Evolutionary conservation across 2,888 invertebrate genomes (phyloP).

Genomic region (Orthonychiurus folsomi): DNA sequence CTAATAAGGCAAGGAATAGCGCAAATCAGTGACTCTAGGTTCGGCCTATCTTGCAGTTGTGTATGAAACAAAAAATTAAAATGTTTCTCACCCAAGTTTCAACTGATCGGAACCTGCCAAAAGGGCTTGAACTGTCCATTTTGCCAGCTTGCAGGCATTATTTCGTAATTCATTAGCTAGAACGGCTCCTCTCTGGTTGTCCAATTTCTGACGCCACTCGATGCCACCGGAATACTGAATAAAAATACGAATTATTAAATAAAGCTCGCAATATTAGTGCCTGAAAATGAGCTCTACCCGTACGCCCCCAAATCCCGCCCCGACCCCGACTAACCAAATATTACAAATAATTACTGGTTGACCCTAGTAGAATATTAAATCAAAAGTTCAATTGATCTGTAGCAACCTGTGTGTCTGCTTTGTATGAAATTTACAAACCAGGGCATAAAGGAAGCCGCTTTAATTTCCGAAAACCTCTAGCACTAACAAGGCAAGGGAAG

Average conservation of each 20-base stretch:
- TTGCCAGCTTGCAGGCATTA: conserved; percentile 98
- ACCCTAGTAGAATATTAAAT: too few relatives aligned
- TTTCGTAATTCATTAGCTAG: conserved; percentile 95
- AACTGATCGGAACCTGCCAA: conserved; percentile 94
- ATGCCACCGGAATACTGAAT: conserved; percentile 75
- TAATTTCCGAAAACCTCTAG: neutral
- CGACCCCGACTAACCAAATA: too few relatives aligned
- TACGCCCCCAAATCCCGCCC: too few relatives aligned
- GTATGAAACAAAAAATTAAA: neutral
- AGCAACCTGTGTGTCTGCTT: neutral
- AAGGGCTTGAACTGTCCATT: conserved; percentile 94
- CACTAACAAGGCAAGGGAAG: neutral
- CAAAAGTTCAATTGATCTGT: too few relatives aligned
- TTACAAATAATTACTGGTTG: too few relatives aligned
- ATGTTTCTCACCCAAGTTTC: conserved; percentile 69
- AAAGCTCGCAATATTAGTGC: too few relatives aligned
- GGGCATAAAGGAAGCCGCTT: neutral
- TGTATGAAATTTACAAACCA: neutral
- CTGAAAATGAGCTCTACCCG: too few relatives aligned
- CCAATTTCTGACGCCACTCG: conserved; percentile 96
- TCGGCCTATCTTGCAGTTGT: neutral
- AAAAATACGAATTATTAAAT: too few relatives aligned
- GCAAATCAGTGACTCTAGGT: neutral
- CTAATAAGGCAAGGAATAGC: neutral
- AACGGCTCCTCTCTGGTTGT: conserved; percentile 95